Conservation (phyloP, 2,888 invertebrate species). For the Cheilosia impressa region DNA sequence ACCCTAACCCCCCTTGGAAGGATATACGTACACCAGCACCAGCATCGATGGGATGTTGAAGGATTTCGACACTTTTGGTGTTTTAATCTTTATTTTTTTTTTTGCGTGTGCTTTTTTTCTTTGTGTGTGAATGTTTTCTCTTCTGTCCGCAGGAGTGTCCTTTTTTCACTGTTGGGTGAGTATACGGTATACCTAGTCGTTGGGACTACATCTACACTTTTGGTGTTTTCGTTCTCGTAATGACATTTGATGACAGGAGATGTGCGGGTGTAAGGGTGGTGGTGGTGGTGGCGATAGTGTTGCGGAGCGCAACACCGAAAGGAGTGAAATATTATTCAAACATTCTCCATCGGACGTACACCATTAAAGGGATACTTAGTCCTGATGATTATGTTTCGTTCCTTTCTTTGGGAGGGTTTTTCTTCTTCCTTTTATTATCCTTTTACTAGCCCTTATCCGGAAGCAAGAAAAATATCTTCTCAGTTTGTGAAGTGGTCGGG, state of each 20-base stretch:
- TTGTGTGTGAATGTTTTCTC: background rate
- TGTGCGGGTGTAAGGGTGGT: slow-evolving; percentile 19
- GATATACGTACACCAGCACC: slow-evolving; percentile 39
- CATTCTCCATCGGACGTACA: slow-evolving; percentile 49
- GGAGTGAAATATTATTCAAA: slow-evolving; percentile 60
- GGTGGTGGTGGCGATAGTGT: background rate
- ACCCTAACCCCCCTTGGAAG: slow-evolving; percentile 12
- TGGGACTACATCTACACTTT: slow-evolving; percentile 26
- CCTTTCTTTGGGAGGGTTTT: background rate
- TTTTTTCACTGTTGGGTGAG: slow-evolving; percentile 8
- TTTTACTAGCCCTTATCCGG: slow-evolving; percentile 38
- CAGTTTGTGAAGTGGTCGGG: slow-evolving; percentile 32
- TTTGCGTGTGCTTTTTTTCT: background rate
- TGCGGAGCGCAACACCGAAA: slow-evolving; percentile 38
- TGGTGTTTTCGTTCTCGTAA: slow-evolving; percentile 40
- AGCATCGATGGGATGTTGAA: slow-evolving; percentile 52
- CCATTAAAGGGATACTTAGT: slow-evolving; percentile 55
- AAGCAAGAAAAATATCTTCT: slow-evolving; percentile 40
- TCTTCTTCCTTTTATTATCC: slow-evolving; percentile 25
- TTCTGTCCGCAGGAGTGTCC: slow-evolving; percentile 15
- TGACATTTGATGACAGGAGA: slow-evolving; percentile 51
- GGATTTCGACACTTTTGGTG: slow-evolving; percentile 60
- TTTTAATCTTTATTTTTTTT: slow-evolving; percentile 32
- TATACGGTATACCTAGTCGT: background rate
- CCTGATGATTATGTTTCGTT: slow-evolving; percentile 55